phyloP scores from a whole-genome alignment of 2,797 vertebrate genomes.

The Arctocebus calabarensis region DNA sequence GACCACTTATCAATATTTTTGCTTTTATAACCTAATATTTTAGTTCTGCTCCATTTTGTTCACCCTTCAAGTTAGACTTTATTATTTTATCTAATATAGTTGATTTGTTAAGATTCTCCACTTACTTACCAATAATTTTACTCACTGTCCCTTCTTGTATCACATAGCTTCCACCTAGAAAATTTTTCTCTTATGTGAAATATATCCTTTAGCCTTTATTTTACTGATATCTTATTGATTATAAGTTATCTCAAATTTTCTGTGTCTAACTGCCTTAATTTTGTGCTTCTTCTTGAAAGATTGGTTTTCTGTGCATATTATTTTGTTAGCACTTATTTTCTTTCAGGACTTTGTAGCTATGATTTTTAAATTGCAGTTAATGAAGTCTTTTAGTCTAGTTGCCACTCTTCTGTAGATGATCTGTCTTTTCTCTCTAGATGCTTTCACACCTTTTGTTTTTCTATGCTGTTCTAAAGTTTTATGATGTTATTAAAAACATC shows the following conservation, averaged over 20 bases:
- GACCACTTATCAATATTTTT: neutral
- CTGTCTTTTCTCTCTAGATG: neutral
- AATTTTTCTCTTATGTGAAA: neutral
- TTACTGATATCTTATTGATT: neutral
- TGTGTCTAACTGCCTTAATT: neutral
- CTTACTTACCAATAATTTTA: neutral
- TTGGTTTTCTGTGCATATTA: neutral
- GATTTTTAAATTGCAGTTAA: neutral
- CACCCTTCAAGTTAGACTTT: neutral
- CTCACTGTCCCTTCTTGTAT: neutral
- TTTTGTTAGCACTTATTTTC: neutral
- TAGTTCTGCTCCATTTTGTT: neutral
- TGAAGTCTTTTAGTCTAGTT: neutral
- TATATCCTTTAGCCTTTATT: neutral
- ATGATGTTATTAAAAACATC: neutral
- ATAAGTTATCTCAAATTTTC: neutral
- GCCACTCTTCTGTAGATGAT: neutral
- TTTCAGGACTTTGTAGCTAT: neutral
- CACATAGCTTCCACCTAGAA: neutral
- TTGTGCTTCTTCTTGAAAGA: neutral
- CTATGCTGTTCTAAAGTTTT: neutral
- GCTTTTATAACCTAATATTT: neutral
- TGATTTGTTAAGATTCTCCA: neutral
- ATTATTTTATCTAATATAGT: neutral
- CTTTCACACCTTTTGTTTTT: neutral